A percentile compares a stretch with the other conserved stretches of the same genome.
These are phyloP conservation scores for Hippasteria phrygiana DNA, from an alignment of 53 echinoderm and acorn worm genomes.

Conservation along the genomic window DNA sequence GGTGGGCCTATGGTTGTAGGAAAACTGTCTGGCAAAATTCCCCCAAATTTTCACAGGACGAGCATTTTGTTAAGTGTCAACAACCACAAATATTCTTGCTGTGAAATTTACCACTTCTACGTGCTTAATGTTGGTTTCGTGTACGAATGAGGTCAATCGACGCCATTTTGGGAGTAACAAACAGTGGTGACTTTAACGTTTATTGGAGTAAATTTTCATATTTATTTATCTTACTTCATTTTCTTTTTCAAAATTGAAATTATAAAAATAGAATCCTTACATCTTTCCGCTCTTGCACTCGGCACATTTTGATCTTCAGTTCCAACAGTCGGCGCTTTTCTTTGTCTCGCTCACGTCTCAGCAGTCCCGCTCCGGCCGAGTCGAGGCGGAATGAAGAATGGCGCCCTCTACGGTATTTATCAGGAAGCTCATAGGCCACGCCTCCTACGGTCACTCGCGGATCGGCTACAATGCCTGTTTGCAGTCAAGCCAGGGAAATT, in stretches of 20 bases:
- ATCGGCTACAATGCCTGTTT: conserved; percentile 20
- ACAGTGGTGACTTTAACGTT: too few species aligned
- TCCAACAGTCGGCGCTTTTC: neutral
- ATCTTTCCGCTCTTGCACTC: conserved; percentile 3
- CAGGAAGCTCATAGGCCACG: conserved; percentile 19
- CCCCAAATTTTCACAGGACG: too few species aligned
- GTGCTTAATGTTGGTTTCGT: too few species aligned
- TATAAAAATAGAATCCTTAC: neutral
- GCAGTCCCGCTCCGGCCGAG: neutral
- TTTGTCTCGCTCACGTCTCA: neutral
- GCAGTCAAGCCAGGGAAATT: neutral
- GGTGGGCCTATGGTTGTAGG: too few species aligned
- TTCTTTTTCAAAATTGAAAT: neutral
- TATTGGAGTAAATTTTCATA: neutral
- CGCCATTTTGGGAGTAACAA: too few species aligned
- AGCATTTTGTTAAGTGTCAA: too few species aligned
- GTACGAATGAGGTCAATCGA: too few species aligned
- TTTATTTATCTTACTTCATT: neutral
- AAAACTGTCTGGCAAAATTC: too few species aligned
- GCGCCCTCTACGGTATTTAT: neutral
- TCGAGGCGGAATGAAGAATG: neutral
- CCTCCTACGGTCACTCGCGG: conserved; percentile 39
- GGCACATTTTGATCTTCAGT: conserved; percentile 34
- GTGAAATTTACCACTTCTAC: too few species aligned
- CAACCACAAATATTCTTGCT: too few species aligned